Base-by-base conservation (phyloP, 2,113 vertebrate species). In the Leucosticte australis region DNA sequence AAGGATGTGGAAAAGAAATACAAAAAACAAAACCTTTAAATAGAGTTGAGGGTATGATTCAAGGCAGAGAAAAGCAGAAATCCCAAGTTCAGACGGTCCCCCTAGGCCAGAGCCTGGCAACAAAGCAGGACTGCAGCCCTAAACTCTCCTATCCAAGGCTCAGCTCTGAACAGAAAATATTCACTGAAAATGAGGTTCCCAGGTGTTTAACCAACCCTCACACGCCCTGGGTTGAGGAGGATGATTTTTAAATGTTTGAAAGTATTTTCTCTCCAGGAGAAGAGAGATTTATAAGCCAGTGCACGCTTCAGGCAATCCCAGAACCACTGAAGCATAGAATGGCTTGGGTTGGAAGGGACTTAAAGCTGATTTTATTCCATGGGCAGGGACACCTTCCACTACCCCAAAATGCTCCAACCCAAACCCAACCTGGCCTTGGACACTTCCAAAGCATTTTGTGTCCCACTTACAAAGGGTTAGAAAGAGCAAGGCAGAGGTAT, bases 1-100 rank as follows among this genome's bases (percentile, higher is more conserved):
- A 89, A 87, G 82, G 91, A 94, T 76, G 67, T 92, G 83, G 96
- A 97, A 96, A 94, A 95, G 49, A 96, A 96, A 95, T 77, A 96
- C 23, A 60, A 77, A 78, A 9, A 9, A 1, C 81, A 55, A 85
- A 81, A 97, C 69, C 96, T 96, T 96, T 95, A 96, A 96, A 96
- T 96, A 97, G 96, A 92, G 47, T 87, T 87, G 44, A 94, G 73
- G 83, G 83, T 47, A 91, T 81, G 91, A 96, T 79, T 87, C 23
- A 44, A 93, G 77, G 26, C 77, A 73, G 82, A 64, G 76, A 33
- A 79, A 69, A 81, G 76, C 70, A 90, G 65, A 88, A 92, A 95
- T 68, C 8, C 37, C 20, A 53, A 88, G 60, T 37, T 86, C 49
- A 96, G 79, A 15, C 24, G 13, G 68, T 2, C 31, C 55, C 21